Evolutionary conservation across 1,140 invertebrate genomes (phyloP), one percentile per base, ranked within the genome.

Genomic region (Papilio dardanus): DNA sequence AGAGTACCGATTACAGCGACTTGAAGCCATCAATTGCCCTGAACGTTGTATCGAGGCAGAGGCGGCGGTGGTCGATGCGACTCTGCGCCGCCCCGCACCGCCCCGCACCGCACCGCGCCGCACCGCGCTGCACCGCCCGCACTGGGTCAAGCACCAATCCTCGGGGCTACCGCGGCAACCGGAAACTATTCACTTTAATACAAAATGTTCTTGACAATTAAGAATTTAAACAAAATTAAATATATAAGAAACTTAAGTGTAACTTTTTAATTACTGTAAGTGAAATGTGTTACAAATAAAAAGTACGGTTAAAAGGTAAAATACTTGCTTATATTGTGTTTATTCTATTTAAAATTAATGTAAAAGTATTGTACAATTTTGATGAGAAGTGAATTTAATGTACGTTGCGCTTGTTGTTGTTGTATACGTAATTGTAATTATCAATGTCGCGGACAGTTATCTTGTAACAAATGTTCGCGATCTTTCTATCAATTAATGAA

Each of bases 381-480:
- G 50, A 54, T 54, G 50, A 24, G 19, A 24, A 54, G 21, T 54
- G 3, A 21, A 54, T 54, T 54, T 54, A 54, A 54, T 54, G n/a
- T n/a, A n/a, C n/a, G n/a, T n/a, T n/a, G n/a, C n/a, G n/a, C n/a
- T n/a, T n/a, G n/a, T n/a, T n/a, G n/a, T n/a, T n/a, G n/a, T n/a
- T n/a, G n/a, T n/a, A n/a, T n/a, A n/a, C n/a, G n/a, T n/a, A n/a
- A n/a, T n/a, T n/a, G n/a, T n/a, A n/a, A n/a, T n/a, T n/a, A n/a
- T n/a, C n/a, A n/a, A n/a, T n/a, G n/a, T n/a, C n/a, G n/a, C 8
- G 10, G 50, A 24, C 50, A 54, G 21, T 54, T 24, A 54, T 54
- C 50, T 54, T 12, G 50, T 54, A 54, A 54, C 50, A 54, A 54
- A 54, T 54, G 50, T 24, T 24, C 21, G 50, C 50, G 50, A 54